Evolutionary conservation across 2,113 vertebrate genomes (phyloP).

Genomic region (Prionailurus viverrinus): DNA sequence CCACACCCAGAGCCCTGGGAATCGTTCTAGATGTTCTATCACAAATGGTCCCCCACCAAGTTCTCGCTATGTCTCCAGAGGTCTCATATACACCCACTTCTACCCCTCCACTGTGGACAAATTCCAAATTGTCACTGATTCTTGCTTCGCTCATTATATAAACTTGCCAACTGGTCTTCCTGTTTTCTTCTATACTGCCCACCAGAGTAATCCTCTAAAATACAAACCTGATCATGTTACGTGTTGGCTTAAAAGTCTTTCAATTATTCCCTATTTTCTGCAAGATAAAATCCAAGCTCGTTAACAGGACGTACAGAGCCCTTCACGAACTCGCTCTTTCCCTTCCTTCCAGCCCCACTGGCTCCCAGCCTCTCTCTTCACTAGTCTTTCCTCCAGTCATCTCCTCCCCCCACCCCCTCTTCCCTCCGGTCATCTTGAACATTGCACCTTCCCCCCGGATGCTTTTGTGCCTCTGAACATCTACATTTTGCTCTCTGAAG

Average conservation of each 20-base stretch:
- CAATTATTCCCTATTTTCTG: background rate
- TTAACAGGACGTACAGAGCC: background rate
- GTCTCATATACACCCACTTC: background rate
- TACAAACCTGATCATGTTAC: background rate
- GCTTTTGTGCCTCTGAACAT: background rate
- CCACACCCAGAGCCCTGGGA: background rate
- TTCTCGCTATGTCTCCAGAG: background rate
- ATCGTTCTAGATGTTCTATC: background rate
- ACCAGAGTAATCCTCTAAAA: background rate
- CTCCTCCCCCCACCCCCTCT: background rate
- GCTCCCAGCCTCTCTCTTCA: background rate
- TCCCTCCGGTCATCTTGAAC: background rate
- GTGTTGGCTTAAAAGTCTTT: background rate
- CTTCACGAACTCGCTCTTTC: background rate
- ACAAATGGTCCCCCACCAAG: background rate
- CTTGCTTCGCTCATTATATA: background rate
- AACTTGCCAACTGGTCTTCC: background rate
- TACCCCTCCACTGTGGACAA: background rate
- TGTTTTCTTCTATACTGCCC: background rate
- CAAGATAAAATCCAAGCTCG: background rate
- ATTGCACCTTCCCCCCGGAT: background rate
- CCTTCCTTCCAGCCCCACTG: background rate
- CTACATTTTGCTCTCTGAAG: background rate
- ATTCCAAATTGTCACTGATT: background rate
- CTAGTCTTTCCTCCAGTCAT: background rate